Evolutionary conservation across 2,888 invertebrate genomes (phyloP), one percentile per base, ranked within the genome.

Genomic region (Cerastis rubricosa): DNA sequence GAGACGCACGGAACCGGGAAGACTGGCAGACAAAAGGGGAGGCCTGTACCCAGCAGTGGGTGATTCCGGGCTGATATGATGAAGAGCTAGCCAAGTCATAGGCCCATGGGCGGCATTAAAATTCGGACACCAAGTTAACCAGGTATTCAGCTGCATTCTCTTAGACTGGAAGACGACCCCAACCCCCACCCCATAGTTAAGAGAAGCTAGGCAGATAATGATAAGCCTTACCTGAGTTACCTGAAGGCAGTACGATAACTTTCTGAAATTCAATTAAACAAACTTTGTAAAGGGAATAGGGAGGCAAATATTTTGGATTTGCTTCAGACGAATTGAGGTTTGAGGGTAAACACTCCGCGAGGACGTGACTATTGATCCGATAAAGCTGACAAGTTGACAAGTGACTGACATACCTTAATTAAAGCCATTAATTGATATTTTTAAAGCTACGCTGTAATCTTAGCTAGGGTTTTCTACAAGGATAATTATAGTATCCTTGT

Each of bases 211-310:
- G 35, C 35, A 35, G 35, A 35, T 35, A 35, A 35, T 35, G 35
- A 35, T 35, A 59, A 29, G 3, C 64, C 25, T 45, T 35, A 74
- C 25, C 57, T 5, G 29, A 43, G n/a, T 19, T 57, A 25, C 57
- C 6, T n/a, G 35, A 47, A 65, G 22, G 19, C 4, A 25, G 1
- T 40, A 14, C 14, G 25, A 57, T 74, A 76, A 74, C 40, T 67
- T 76, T 66, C 29, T 11, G 19, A 76, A 74, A 74, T 74, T 76
- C 74, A 47, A 65, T 65, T 57, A 65, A 43, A 25, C 49, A 61
- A 76, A 76, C 43, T 76, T 68, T 12, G 35, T 17, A 35, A 69
- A 75, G 22, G 63, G 29, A 51, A 45, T 43, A 11, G 43, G 7
- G 5, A 17, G 35, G 51, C 63, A 64, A 64, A 77, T 76, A 64